Evolutionary conservation across 2,888 invertebrate species (phyloP).

Genomic region (Chloromyia formosa): DNA sequence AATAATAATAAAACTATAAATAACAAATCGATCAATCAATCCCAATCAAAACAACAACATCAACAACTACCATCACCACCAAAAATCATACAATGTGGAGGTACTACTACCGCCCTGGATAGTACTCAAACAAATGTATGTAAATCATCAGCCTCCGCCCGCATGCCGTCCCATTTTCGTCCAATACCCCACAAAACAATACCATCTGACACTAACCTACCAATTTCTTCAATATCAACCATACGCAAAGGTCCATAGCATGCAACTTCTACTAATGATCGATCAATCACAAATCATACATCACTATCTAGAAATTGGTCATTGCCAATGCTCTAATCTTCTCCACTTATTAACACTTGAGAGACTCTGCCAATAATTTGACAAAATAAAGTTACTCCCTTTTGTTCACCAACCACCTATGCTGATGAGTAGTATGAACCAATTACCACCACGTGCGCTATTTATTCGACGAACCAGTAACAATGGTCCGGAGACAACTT

Average conservation of each 20-base stretch:
- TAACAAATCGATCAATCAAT: slow-evolving; percentile 44
- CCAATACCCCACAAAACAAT: slow-evolving; percentile 64
- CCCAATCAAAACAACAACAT: slow-evolving; percentile 58
- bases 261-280: slow-evolving; percentile 31
- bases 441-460: not conserved
- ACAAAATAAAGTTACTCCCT: not conserved
- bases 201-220: slow-evolving; percentile 52
- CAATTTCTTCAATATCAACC: slow-evolving; percentile 63
- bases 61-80: slow-evolving; percentile 56
- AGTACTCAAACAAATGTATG: slow-evolving; percentile 49
- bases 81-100: slow-evolving; percentile 46
- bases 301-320: slow-evolving; percentile 12
- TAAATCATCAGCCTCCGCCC: slow-evolving; percentile 53
- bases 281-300: slow-evolving; percentile 12
- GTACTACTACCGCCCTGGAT: slow-evolving; percentile 42
- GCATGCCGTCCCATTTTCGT: slow-evolving; percentile 65
- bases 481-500: not conserved
- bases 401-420: slow-evolving; percentile 21
- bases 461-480: not conserved
- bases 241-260: slow-evolving; percentile 50
- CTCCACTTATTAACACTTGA: not conserved
- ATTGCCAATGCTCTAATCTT: not conserved
- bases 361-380: slow-evolving; percentile 3
- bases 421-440: slow-evolving; percentile 14
- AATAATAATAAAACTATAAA: slow-evolving; percentile 59